Conservation (phyloP, 2,113 vertebrate species). For the Rousettus leschenaultii region DNA sequence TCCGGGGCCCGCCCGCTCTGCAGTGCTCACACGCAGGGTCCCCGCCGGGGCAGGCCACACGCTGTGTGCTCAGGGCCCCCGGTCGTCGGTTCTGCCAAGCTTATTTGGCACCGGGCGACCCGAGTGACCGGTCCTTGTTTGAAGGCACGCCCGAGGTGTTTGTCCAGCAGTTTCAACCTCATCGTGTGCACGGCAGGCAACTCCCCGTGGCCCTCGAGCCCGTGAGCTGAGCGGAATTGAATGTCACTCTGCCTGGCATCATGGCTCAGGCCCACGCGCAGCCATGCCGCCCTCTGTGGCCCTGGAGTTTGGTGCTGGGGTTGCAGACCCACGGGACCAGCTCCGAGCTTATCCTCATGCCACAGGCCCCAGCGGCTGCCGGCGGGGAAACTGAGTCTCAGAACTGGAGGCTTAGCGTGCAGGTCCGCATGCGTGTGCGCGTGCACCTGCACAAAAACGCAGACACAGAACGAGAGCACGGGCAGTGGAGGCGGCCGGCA, state of each 20-base stretch:
- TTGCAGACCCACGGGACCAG: rapidly evolving
- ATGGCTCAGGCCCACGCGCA: rapidly evolving
- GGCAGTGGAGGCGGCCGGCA: rapidly evolving
- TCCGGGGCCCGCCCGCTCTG: rapidly evolving
- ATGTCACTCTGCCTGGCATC: rapidly evolving
- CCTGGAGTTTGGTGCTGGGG: neutral
- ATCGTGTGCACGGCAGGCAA: neutral
- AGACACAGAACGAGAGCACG: rapidly evolving
- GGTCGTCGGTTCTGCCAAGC: rapidly evolving
- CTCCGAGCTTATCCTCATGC: rapidly evolving
- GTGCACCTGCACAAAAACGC: rapidly evolving
- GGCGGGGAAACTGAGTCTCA: neutral
- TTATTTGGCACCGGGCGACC: neutral
- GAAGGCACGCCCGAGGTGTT: neutral
- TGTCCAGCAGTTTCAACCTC: neutral
- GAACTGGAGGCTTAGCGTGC: neutral
- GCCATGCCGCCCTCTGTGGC: rapidly evolving
- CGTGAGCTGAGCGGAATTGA: neutral
- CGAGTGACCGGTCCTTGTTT: rapidly evolving
- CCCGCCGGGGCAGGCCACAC: rapidly evolving
- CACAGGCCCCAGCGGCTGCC: rapidly evolving
- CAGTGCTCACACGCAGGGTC: neutral
- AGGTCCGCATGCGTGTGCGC: rapidly evolving
- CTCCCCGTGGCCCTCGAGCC: neutral
- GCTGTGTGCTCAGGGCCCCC: neutral